Conservation (phyloP, 1,140 invertebrate species). For the Lucilia cuprina region DNA sequence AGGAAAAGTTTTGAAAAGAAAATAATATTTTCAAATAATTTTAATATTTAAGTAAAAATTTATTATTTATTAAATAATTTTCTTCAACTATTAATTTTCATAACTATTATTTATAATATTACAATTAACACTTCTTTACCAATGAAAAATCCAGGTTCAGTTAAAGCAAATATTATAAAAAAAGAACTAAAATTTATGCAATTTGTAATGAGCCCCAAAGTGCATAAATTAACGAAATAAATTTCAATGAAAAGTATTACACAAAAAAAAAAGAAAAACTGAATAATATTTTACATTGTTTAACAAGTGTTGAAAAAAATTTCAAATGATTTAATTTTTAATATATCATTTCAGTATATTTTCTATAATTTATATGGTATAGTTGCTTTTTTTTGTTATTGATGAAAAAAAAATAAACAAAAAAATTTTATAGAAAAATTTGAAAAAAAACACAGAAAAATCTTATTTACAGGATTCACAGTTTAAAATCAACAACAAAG, state of each 20-base stretch:
- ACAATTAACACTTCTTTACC: background rate
- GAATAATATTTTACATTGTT: constrained; percentile 6
- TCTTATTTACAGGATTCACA: background rate
- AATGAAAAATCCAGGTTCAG: background rate
- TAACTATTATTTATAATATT: too few species aligned
- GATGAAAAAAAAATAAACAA: background rate
- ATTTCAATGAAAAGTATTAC: background rate
- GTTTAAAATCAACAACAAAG: background rate
- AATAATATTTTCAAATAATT: too few species aligned
- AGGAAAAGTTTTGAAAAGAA: too few species aligned
- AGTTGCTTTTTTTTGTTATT: background rate
- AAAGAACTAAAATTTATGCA: constrained; percentile 22
- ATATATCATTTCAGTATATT: background rate
- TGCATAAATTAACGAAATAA: constrained; percentile 3
- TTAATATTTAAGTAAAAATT: too few species aligned
- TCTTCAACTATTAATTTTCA: too few species aligned
- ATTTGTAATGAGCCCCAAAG: constrained; percentile 9
- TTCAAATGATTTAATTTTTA: background rate
- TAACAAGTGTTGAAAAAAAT: background rate
- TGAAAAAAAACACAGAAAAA: background rate
- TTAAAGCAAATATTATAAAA: background rate
- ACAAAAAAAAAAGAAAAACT: background rate
- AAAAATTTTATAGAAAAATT: background rate
- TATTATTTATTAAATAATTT: too few species aligned
- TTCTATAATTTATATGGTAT: background rate